phyloP scores from a whole-genome alignment of 1,140 invertebrate genomes.

The Araneus ventricosus region DNA sequence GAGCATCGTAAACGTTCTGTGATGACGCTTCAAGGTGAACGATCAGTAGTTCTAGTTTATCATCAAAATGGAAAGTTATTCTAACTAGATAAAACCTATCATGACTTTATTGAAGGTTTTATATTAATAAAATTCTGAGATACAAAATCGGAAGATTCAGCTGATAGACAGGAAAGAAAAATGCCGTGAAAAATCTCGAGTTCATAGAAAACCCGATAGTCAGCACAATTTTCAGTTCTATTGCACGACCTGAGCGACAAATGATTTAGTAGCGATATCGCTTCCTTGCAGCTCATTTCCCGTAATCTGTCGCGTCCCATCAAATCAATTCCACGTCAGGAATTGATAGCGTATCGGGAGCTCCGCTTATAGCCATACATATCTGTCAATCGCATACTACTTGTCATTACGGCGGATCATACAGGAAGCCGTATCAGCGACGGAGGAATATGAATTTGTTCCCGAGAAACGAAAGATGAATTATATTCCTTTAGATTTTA shows the following conservation, averaged over 20 bases:
- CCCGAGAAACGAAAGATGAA: not conserved
- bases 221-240: no score
- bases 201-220: no score
- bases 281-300: not conserved
- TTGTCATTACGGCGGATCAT: not conserved
- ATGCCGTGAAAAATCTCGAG: no score
- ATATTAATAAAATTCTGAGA: no score
- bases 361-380: not conserved
- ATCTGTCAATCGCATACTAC: not conserved
- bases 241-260: not conserved
- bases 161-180: no score
- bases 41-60: no score
- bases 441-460: not conserved
- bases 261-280: slow-evolving; percentile 28
- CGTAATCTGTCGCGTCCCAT: slow-evolving; percentile 20
- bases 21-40: no score
- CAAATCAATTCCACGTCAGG: slow-evolving; percentile 26
- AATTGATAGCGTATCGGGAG: slow-evolving; percentile 1
- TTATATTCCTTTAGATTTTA: not conserved
- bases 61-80: no score
- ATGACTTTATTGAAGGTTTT: no score
- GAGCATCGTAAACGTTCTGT: no score
- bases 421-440: not conserved
- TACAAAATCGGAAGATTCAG: no score
- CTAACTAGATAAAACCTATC: no score